These are phyloP conservation scores for Brachionichthys hirsutus DNA, from an alignment of 2,113 vertebrate species.

Conservation along the genomic window DNA sequence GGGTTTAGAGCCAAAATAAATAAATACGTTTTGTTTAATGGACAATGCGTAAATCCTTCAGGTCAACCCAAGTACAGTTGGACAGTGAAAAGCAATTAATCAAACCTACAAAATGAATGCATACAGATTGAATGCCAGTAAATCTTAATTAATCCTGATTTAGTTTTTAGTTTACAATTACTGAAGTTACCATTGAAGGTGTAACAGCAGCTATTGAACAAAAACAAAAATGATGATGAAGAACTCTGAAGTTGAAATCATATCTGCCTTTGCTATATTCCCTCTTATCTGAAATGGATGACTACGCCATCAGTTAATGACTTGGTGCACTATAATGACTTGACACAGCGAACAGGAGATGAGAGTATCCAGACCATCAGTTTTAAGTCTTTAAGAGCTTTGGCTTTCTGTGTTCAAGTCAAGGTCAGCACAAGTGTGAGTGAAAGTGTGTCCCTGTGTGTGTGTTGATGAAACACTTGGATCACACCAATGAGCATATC, in stretches of 20 bases:
- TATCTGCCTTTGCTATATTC: slow-evolving; percentile 48
- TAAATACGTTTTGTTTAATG: too few species aligned
- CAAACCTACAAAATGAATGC: too few species aligned
- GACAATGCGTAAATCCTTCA: too few species aligned
- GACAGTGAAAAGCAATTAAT: too few species aligned
- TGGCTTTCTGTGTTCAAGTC: slow-evolving; percentile 36
- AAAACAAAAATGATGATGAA: slow-evolving; percentile 16
- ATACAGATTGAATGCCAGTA: too few species aligned
- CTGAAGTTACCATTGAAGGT: not conserved
- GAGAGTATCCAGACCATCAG: slow-evolving; percentile 62
- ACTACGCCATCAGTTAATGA: slow-evolving; percentile 74
- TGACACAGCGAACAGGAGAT: slow-evolving; percentile 70
- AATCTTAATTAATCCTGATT: too few species aligned
- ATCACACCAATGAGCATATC: slow-evolving; percentile 5
- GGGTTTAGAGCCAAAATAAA: too few species aligned
- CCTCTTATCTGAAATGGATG: slow-evolving; percentile 66
- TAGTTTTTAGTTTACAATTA: not conserved
- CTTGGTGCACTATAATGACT: slow-evolving; percentile 66
- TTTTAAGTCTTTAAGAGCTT: slow-evolving; percentile 64
- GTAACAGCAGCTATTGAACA: slow-evolving; percentile 1
- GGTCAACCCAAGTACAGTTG: too few species aligned
- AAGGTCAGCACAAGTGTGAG: slow-evolving; percentile 47
- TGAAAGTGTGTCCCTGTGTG: slow-evolving; percentile 11
- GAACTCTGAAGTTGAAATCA: slow-evolving; percentile 46
- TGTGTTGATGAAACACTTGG: slow-evolving; percentile 2